Conservation (phyloP, 2,113 vertebrate genomes). For the Pelvicachromis taeniatus region DNA sequence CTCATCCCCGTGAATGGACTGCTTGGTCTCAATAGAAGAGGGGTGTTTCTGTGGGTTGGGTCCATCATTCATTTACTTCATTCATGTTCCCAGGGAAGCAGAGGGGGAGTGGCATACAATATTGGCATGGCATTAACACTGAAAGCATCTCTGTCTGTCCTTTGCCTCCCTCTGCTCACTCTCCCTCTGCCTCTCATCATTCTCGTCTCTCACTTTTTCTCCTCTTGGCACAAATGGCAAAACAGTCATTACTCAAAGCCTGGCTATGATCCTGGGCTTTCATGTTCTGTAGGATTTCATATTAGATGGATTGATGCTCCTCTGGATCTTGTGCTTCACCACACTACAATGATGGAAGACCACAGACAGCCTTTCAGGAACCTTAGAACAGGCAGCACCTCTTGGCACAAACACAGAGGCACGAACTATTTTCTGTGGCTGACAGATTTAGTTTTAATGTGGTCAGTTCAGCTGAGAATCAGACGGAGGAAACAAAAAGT, state of each 20-base stretch:
- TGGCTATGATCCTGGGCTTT: slow-evolving; percentile 43
- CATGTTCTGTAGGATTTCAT: slow-evolving; percentile 41
- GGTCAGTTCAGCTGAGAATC: slow-evolving; percentile 33
- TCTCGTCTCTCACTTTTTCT: slow-evolving; percentile 31
- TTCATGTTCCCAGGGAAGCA: slow-evolving; percentile 53
- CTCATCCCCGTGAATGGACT: slow-evolving; percentile 71
- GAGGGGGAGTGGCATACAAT: slow-evolving; percentile 59
- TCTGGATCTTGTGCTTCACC: slow-evolving; percentile 29
- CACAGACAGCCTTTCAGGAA: slow-evolving; percentile 27
- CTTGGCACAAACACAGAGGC: slow-evolving; percentile 43
- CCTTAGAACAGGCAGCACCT: slow-evolving; percentile 32
- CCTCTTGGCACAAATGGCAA: slow-evolving; percentile 27
- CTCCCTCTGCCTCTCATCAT: slow-evolving; percentile 29
- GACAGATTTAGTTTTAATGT: slow-evolving; percentile 60
- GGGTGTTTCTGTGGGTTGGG: slow-evolving; percentile 64
- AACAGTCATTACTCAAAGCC: slow-evolving; percentile 44
- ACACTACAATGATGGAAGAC: slow-evolving; percentile 43
- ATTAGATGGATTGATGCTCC: slow-evolving; percentile 47
- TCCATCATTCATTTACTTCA: slow-evolving; percentile 73
- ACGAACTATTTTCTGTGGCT: slow-evolving; percentile 16
- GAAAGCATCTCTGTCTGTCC: slow-evolving; percentile 27
- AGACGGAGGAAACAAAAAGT: slow-evolving; percentile 36
- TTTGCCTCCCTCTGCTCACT: slow-evolving; percentile 16
- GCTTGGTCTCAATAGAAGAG: slow-evolving; percentile 61
- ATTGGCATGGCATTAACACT: slow-evolving; percentile 36